These are phyloP conservation scores for Bucco capensis DNA, from an alignment of 2,113 vertebrate genomes.

Conservation along the genomic window DNA sequence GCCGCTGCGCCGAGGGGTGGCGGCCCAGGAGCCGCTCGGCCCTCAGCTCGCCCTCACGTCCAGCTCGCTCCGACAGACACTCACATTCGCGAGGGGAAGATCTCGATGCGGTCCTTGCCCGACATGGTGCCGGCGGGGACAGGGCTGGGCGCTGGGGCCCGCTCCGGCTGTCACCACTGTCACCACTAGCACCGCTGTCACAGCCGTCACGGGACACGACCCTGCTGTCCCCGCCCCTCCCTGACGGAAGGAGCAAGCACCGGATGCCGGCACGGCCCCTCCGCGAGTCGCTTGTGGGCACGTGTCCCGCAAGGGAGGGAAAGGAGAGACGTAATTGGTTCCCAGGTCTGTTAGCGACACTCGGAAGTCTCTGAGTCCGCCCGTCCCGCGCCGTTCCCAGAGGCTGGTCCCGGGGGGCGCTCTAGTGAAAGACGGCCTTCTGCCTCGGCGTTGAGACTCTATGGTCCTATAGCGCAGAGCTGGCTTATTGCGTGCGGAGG, in stretches of 20 bases:
- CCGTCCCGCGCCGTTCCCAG: too few relatives aligned
- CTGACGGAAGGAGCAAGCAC: neutral
- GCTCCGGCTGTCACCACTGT: neutral
- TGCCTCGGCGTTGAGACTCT: neutral
- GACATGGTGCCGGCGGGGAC: conserved; percentile 79
- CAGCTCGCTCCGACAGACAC: conserved; percentile 27
- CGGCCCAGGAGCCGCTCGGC: neutral
- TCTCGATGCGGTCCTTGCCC: conserved; percentile 92
- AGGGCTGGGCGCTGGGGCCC: neutral
- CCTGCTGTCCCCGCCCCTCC: neutral
- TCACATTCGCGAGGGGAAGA: conserved; percentile 98
- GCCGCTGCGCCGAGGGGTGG: neutral
- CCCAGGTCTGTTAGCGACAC: neutral
- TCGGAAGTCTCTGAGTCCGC: neutral
- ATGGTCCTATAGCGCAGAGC: neutral
- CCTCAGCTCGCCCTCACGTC: neutral
- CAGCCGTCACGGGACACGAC: neutral
- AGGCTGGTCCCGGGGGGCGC: neutral
- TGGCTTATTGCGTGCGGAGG: neutral
- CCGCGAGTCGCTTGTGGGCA: neutral
- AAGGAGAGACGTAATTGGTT: neutral
- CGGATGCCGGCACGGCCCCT: neutral
- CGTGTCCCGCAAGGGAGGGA: neutral
- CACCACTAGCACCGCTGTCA: neutral
- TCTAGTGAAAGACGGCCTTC: neutral